Base-by-base conservation (phyloP, 2,797 vertebrate species). In the Gambusia yucatana region DNA sequence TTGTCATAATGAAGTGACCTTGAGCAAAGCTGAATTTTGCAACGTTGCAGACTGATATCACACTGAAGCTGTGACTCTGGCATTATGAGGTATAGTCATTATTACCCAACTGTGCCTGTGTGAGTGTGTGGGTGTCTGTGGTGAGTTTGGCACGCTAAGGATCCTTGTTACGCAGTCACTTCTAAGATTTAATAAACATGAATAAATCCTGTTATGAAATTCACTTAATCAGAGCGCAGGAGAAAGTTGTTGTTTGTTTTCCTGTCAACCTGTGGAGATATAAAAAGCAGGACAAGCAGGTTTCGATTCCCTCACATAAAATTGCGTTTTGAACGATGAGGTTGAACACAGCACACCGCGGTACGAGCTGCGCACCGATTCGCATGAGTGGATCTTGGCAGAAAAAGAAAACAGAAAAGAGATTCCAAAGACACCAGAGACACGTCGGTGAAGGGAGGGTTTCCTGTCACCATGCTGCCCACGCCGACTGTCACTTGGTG, bases 401-500 rank as follows among this genome's bases (percentile, higher is more conserved):
- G 63, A 25, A 80, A 61, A 81, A 57, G 67, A 17, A 75, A 33
- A 44, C 28, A 55, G 17, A 43, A 81, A 47, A 69, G n/a, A 63
- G 36, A 20, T 44, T 13, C 30, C 2, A 14, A 57, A 50, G 48
- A 78, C 76, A 61, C 30, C 17, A 63, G 61, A 77, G 76, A 82
- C 43, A 55, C 44, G 86, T 81, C 59, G 30, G 79, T 78, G 75
- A 82, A 80, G 75, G 46, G 75, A 85, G 77, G 75, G 79, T 75
- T 73, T 79, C 69, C 71, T 91, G 90, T 87, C 91, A 90, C 87
- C 79, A 77, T 78, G 71, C 77, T 25, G 75, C 78, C 79, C 82
- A 39, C 80, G 63, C 81, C 83, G 76, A 80, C 85, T 86, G 87
- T 91, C 91, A 88, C 87, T 82, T 82, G 76, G 73, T 83, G 80